Base-by-base conservation (phyloP, 2,797 vertebrate species). In the Vireo griseus region DNA sequence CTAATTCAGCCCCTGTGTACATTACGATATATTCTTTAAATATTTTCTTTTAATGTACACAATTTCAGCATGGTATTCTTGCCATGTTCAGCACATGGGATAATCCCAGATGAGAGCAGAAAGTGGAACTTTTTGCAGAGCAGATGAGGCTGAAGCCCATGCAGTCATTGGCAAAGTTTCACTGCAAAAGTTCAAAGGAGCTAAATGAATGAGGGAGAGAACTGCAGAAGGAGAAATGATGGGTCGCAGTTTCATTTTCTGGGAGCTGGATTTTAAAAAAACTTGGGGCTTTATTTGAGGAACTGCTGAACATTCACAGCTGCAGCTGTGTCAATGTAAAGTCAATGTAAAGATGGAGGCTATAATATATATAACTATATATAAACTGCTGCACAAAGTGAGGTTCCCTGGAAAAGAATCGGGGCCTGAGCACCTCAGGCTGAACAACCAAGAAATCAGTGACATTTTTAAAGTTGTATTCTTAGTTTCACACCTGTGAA, bases 321-420 rank as follows among this genome's bases (percentile, higher is more conserved):
- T 95, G 90, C 94, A 96, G 95, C 94, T 96, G 93, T 93, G 88
- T 61, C 92, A 88, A 75, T 78, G 94, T 91, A 90, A 93, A 94
- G 86, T 67, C 89, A 86, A 88, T 78, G 72, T 80, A 92, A 95
- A 95, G 85, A 95, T 2, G 45, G 89, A 94, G 75, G 78, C 84
- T 92, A 71, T 85, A 93, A 91, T 74, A 92, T 50, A 87, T 78
- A 93, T 89, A 73, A 86, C 95, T 92, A 87, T 82, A 93, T 91
- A 96, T 91, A 95, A 95, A 95, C 68, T 80, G 75, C 91, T 77
- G 79, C 55, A 77, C 63, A 77, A 88, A 92, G 67, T 94, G 78
- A 57, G 42, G 87, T 91, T 75, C n/a, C 52, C 45, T 48, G 61
- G 81, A 94, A 86, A 94, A 92, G 63, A 94, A 87, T 85, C 59